Conservation (phyloP, 2,888 invertebrate species). For the Agonopterix arenella region DNA sequence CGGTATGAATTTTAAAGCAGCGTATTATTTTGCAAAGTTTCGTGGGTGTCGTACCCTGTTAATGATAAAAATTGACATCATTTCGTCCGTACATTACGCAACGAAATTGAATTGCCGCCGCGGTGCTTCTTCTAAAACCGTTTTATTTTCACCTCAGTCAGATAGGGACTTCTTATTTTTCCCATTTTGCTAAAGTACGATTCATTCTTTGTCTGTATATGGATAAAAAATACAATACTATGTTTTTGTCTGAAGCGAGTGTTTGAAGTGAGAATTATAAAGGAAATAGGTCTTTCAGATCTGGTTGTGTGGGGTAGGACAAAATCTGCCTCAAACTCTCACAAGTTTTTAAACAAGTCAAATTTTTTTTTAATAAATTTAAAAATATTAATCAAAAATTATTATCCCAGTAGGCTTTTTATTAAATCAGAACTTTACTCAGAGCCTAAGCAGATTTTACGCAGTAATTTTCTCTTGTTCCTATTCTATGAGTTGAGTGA, state of each 20-base stretch:
- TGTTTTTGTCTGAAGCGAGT: background rate
- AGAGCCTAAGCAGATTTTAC: slow-evolving; percentile 4
- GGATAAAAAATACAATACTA: no score
- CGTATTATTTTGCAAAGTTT: background rate
- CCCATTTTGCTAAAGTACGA: background rate
- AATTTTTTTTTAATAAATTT: no score
- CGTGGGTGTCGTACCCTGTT: slow-evolving; percentile 16
- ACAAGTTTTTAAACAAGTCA: no score
- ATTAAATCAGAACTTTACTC: slow-evolving; percentile 6
- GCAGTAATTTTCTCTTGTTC: slow-evolving; percentile 17
- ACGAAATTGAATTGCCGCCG: slow-evolving; percentile 33
- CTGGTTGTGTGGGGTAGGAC: no score
- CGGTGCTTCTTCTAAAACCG: slow-evolving; percentile 15
- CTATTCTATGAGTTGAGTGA: slow-evolving; percentile 19
- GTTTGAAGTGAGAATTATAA: no score
- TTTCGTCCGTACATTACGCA: slow-evolving; percentile 32
- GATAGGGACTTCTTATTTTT: slow-evolving; percentile 9
- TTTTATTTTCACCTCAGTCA: slow-evolving; percentile 13
- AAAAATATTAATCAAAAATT: no score
- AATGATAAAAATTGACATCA: slow-evolving; percentile 50
- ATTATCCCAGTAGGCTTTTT: slow-evolving; percentile 1
- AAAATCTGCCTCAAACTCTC: no score
- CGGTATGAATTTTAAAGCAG: background rate
- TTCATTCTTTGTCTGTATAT: background rate
- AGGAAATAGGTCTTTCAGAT: no score